These are phyloP conservation scores for Cataglyphis cursor DNA, from an alignment of 2,888 invertebrate species.

Conservation along the genomic window DNA sequence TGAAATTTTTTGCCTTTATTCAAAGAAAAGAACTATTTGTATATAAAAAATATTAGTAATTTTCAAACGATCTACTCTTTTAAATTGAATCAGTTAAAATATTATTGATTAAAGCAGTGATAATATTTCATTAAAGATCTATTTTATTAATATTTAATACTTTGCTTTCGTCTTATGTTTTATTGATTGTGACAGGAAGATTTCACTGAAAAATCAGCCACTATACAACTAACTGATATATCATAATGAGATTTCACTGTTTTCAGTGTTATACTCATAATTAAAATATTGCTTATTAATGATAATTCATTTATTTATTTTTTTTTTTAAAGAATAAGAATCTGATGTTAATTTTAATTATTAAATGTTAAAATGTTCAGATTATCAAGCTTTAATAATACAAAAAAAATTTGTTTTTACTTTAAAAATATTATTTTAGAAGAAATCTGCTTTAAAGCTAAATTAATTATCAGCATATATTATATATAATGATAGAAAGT, in stretches of 20 bases:
- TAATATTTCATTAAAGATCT: background rate
- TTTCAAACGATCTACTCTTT: background rate
- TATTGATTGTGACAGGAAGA: background rate
- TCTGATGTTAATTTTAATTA: background rate
- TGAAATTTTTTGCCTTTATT: background rate
- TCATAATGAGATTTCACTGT: background rate
- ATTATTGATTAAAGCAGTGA: background rate
- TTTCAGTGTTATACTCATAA: background rate
- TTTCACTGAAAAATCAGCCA: background rate
- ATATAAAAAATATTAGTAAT: background rate
- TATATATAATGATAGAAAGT: constrained; percentile 1
- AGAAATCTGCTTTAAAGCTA: background rate
- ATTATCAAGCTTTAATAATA: background rate
- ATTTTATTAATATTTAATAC: background rate
- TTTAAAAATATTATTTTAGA: constrained; percentile 13
- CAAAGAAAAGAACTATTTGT: background rate
- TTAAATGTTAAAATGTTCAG: background rate
- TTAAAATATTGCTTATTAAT: background rate
- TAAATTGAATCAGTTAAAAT: background rate
- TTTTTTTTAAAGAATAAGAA: background rate
- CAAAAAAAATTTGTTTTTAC: background rate
- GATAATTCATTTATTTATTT: background rate
- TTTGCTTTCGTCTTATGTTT: background rate
- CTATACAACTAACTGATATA: background rate
- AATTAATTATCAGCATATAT: background rate